Base-by-base conservation (phyloP, 1,140 invertebrate genomes). In the Tachypleus tridentatus region DNA sequence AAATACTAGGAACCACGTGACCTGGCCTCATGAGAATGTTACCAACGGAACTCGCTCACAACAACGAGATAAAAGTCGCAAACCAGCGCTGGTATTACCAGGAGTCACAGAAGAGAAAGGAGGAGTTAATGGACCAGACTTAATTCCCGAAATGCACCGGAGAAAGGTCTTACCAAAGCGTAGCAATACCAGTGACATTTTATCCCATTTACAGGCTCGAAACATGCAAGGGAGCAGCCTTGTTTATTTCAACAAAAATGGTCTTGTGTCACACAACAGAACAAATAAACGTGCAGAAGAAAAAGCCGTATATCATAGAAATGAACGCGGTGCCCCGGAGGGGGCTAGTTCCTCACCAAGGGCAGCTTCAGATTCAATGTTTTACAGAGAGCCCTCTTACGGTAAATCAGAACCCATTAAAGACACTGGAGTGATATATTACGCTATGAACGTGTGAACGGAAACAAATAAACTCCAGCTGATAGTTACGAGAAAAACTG, bases 321-420 rank as follows among this genome's bases (percentile, higher is more conserved):
- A 73, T 61, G 73, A 74, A 61, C 66, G 73, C 29, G 73, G 73
- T 8, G 70, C 64, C 9, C 73, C 73, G 3, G 73, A 74, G 64
- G 73, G 73, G 10, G 73, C 73, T n/a, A 73, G 72, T 56, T 73
- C 72, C 8, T 74, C 73, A 7, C 74, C 74, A 52, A 70, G 70
- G 60, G 57, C 67, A 49, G 59, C 68, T n/a, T 61, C 63, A 5
- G 63, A 65, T 50, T 65, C 66, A 49, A 53, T 63, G 63, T 63
- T 29, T 29, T 29, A 57, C 7, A 29, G 29, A 29, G 29, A 29
- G 29, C 2, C 29, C 29, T 29, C 29, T 62, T 4, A 60, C 62
- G 48, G 49, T 56, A 11, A 57, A 49, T 10, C 58, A 57, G 9
- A 59, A 58, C 50, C 57, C 62, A 48, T 8, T 51, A 48, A 56